phyloP scores from a whole-genome alignment of 2,888 invertebrate species.

The Drosophila meridionalis region DNA sequence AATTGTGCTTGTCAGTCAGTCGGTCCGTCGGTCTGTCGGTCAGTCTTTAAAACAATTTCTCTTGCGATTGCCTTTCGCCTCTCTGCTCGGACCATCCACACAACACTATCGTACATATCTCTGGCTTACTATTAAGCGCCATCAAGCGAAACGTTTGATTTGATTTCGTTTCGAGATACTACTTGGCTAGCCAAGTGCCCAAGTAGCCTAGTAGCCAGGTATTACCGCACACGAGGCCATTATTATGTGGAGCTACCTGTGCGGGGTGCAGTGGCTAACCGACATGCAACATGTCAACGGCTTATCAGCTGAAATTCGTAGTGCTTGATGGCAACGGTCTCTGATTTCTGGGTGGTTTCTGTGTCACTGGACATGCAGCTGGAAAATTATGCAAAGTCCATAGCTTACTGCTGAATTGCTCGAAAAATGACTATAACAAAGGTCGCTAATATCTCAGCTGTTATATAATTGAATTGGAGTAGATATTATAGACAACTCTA shows the following conservation, averaged over 20 bases:
- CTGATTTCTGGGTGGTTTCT: constrained; percentile 40
- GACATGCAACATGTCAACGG: constrained; percentile 70
- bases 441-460: not conserved
- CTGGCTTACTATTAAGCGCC: constrained; percentile 35
- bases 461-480: not conserved
- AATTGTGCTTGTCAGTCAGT: constrained; percentile 48
- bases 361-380: constrained; percentile 23
- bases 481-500: not conserved
- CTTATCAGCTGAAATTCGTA: constrained; percentile 60
- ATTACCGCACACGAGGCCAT: constrained; percentile 67
- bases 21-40: constrained; percentile 22
- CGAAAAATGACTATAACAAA: constrained; percentile 1
- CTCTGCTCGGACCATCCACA: constrained; percentile 23
- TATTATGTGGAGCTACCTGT: constrained; percentile 60
- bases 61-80: constrained; percentile 49
- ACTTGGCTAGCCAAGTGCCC: constrained; percentile 29
- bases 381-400: constrained; percentile 11
- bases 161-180: constrained; percentile 64
- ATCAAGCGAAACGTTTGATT: constrained; percentile 68
- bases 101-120: constrained; percentile 25
- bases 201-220: constrained; percentile 35
- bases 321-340: constrained; percentile 37
- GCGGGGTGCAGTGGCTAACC: constrained; percentile 22
- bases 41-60: constrained; percentile 33
- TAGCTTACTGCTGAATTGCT: constrained; percentile 3